Evolutionary conservation across 2,888 invertebrate genomes (phyloP).

Genomic region (Tuta absoluta): DNA sequence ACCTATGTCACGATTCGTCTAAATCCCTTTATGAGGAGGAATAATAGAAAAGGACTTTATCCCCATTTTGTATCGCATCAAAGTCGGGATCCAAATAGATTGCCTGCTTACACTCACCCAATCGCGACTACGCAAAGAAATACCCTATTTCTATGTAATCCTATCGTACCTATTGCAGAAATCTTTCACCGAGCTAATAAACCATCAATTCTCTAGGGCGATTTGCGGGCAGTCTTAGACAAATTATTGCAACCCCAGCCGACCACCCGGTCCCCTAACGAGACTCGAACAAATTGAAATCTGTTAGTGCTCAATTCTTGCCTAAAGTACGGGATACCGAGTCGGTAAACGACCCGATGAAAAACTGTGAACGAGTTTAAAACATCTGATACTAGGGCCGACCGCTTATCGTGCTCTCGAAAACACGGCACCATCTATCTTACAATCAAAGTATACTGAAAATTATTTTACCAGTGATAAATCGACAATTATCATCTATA

Average conservation of each 20-base stretch:
- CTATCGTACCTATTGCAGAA: conserved; percentile 1
- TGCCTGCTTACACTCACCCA: conserved; percentile 11
- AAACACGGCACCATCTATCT: no score
- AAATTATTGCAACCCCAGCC: conserved; percentile 37
- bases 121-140: conserved; percentile 8
- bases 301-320: conserved; percentile 51
- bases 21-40: background rate
- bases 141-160: conserved; percentile 11
- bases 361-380: no score
- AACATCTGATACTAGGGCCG: no score
- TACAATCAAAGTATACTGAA: no score
- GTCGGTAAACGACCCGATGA: no score
- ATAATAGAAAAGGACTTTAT: background rate
- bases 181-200: conserved; percentile 25
- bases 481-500: no score
- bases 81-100: background rate
- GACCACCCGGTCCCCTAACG: conserved; percentile 43
- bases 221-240: conserved; percentile 38
- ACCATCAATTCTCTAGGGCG: conserved; percentile 28
- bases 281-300: conserved; percentile 57
- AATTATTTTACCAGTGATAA: no score
- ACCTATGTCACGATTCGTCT: no score
- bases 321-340: no score
- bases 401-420: no score
- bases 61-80: background rate